Evolutionary conservation across 2,888 invertebrate species (phyloP), one percentile per base, ranked within the genome.

Genomic region (Agriopis leucophaearia): DNA sequence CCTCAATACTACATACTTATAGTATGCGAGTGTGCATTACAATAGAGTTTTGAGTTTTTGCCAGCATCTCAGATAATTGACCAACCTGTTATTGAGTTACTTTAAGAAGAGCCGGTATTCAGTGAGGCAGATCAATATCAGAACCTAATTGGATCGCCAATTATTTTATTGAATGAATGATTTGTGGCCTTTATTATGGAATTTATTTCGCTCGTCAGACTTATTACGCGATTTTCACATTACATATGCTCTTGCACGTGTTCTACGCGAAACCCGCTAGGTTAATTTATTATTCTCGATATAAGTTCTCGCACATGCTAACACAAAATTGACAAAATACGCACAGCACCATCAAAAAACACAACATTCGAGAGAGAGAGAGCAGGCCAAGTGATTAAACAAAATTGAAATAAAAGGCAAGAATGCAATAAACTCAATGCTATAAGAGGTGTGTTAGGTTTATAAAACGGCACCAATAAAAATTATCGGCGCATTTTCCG

Each of bases 401-500:
- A 27, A 27, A 27, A 27, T 27, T 5, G 27, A 27, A 27, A 27
- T 27, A 27, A 27, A 27, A 27, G 27, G 3, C 27, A 5, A 27
- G 3, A 27, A 27, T 27, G 3, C 27, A 27, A 27, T 27, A 27
- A 27, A 27, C 27, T 27, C 27, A 27, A 27, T 27, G 27, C 1
- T 27, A 27, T 27, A 27, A 27, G 27, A 27, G 27, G 3, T 8
- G 63, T 55, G 58, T 62, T 51, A 48, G 50, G 54, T 1, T 38
- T 66, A 50, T 66, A 67, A 68, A 71, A 61, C 52, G 51, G 59
- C 61, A 69, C 58, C 48, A 51, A 36, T 51, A 51, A 71, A 69
- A 68, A 64, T 69, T 55, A 69, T 63, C 69, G 67, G 65, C 67
- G 67, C 70, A 74, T 76, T 79, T 81, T 77, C 77, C 75, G 69